Evolutionary conservation across 2,888 invertebrate genomes (phyloP), one percentile per base, ranked within the genome.

Genomic region (Acleris emargana): DNA sequence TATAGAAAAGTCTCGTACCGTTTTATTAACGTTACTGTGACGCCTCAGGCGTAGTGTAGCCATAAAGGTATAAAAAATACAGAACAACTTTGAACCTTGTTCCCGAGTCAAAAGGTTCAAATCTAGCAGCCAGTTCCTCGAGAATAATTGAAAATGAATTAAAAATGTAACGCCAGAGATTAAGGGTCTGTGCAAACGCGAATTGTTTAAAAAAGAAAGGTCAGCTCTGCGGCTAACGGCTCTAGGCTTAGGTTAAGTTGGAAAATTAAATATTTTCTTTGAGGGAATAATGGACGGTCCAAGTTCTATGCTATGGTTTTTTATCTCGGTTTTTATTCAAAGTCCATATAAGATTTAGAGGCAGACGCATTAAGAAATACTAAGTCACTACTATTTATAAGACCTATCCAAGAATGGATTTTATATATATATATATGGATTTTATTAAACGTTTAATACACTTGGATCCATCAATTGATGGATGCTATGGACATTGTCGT

Each of bases 61-160:
- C 3, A 53, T 53, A 53, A 42, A 58, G 25, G 45, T 17, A 47
- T 25, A 18, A 20, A 53, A 47, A 18, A 17, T 25, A n/a, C 32
- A 51, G 18, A 6, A 4, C 47, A 1, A 62, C 22, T 50, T 62
- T 11, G 5, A 42, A n/a, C 22, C 20, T 17, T 59, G 2, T 25
- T 7, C 4, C 25, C 9, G 1, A 2, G 6, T 18, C 0, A 53
- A 25, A 59, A 64, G 20, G 20, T 28, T 49, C 42, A 43, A 54
- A 59, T 43, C 17, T 38, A 20, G 3, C 42, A 50, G n/a, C 18
- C 2, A 9, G 5, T 6, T 54, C 49, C n/a, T 11, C 5, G 53
- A n/a, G 53, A 42, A 64, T 64, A 64, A 64, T 64, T 64, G 64
- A 59, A 64, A 54, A 64, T 64, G 54, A 64, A 64, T 64, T 64